Percentiles rank a stretch among this genome's conserved stretches.
Evolutionary conservation across 1,140 invertebrate species (phyloP).

Genomic region (Drosophila tani): DNA sequence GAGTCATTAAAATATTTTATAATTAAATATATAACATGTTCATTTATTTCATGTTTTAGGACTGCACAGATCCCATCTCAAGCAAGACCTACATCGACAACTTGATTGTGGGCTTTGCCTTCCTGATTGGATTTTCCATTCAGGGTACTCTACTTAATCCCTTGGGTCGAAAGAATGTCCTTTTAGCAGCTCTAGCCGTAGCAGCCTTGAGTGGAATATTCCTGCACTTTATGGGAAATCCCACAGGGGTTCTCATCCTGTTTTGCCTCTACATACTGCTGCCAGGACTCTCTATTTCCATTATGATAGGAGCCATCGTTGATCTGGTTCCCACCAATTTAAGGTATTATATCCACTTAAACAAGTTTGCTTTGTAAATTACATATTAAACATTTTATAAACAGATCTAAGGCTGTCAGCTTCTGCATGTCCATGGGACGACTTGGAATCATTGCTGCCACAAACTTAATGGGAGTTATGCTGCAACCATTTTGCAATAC

Average conservation of each 20-base stretch:
- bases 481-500: conserved; percentile 86
- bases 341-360: conserved; percentile 52
- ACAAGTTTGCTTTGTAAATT: background rate
- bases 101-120: conserved; percentile 79
- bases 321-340: conserved; percentile 86
- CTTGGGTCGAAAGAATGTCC: conserved; percentile 79
- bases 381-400: conserved; percentile 3
- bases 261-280: conserved; percentile 84
- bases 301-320: conserved; percentile 85
- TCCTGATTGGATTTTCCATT: conserved; percentile 75
- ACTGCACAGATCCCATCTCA: conserved; percentile 77
- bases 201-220: conserved; percentile 64
- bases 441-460: conserved; percentile 86
- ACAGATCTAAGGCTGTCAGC: conserved; percentile 87
- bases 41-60: conserved; percentile 34
- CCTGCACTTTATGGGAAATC: conserved; percentile 71
- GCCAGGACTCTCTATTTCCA: conserved; percentile 84
- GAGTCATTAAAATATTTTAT: background rate
- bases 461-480: conserved; percentile 86
- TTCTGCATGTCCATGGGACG: conserved; percentile 87
- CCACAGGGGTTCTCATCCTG: conserved; percentile 71
- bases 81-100: conserved; percentile 83
- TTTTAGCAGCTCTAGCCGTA: conserved; percentile 56
- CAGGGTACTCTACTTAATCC: conserved; percentile 77
- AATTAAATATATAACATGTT: background rate